A percentile compares a stretch with the other conserved stretches of the same genome.
Conservation (phyloP, 2,113 vertebrate species). For the Oncorhynchus keta region DNA sequence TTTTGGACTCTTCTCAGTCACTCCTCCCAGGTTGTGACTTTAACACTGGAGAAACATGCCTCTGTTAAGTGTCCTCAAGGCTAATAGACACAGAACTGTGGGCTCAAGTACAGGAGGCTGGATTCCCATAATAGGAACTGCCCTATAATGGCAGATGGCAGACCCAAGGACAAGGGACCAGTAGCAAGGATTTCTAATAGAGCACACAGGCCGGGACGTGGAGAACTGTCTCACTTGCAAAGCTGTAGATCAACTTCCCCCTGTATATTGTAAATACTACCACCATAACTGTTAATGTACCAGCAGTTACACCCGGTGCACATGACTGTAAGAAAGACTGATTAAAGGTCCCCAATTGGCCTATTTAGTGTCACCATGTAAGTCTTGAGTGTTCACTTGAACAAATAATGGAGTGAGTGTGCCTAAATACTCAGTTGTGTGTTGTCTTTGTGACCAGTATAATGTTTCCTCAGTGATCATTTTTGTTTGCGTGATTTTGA, state of each 20-base stretch:
- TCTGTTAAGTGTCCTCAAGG: not conserved
- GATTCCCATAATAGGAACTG: not conserved
- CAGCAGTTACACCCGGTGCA: not conserved
- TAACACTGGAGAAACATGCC: not conserved
- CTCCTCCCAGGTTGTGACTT: not conserved
- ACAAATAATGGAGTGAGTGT: not conserved
- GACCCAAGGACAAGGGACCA: not conserved
- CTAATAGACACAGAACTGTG: not conserved
- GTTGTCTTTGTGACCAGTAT: not conserved
- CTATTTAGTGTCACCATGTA: too few relatives aligned
- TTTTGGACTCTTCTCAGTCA: not conserved
- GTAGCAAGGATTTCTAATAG: not conserved
- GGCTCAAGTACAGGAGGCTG: not conserved
- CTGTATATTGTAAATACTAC: not conserved
- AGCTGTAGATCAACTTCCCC: too few relatives aligned
- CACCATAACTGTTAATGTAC: not conserved
- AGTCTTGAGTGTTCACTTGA: too few relatives aligned
- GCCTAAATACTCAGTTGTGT: not conserved
- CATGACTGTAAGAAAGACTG: not conserved
- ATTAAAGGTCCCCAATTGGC: not conserved
- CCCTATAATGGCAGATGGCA: not conserved
- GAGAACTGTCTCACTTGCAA: not conserved
- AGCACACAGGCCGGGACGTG: not conserved
- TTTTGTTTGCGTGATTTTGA: constrained; percentile 8
- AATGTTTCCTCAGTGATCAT: not conserved